These are phyloP conservation scores for Cyrtodaria siliqua DNA, from an alignment of 2,888 invertebrate genomes.

Conservation along the genomic window DNA sequence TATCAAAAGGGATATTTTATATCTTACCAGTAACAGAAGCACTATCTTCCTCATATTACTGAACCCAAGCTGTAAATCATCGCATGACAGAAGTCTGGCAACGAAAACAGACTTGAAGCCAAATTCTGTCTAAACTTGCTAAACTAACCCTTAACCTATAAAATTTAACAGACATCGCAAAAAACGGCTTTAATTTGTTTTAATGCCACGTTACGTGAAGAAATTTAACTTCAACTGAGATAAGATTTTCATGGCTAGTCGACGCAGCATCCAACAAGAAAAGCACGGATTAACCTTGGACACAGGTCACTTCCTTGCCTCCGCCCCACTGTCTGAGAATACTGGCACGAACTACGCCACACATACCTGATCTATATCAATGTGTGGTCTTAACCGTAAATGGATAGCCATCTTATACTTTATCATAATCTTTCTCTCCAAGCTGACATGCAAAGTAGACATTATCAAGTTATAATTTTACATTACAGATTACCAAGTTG, in stretches of 20 bases:
- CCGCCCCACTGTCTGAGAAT: constrained; percentile 22
- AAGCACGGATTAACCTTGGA: constrained; percentile 33
- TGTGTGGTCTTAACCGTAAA: constrained; percentile 11
- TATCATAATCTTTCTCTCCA: background rate
- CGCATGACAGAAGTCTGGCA: constrained; percentile 41
- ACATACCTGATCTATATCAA: background rate
- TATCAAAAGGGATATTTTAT: no score
- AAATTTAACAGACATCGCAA: constrained; percentile 49
- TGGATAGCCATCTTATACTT: background rate
- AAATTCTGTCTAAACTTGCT: constrained; percentile 37
- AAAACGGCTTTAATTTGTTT: constrained; percentile 20
- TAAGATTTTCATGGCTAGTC: constrained; percentile 44
- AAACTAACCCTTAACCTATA: constrained; percentile 25
- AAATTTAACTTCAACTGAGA: constrained; percentile 25
- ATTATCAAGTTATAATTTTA: constrained; percentile 36
- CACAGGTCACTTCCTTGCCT: constrained; percentile 29
- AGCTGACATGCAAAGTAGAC: constrained; percentile 34
- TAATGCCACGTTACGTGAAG: constrained; percentile 27
- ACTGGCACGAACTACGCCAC: no score
- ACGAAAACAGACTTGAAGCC: constrained; percentile 29
- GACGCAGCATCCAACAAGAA: constrained; percentile 22
- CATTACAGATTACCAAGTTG: constrained; percentile 95
- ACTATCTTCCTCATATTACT: background rate
- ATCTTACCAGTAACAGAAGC: no score
- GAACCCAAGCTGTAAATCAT: constrained; percentile 48